Conservation (phyloP, 2,888 invertebrate species). For the Brachyptera risi region DNA sequence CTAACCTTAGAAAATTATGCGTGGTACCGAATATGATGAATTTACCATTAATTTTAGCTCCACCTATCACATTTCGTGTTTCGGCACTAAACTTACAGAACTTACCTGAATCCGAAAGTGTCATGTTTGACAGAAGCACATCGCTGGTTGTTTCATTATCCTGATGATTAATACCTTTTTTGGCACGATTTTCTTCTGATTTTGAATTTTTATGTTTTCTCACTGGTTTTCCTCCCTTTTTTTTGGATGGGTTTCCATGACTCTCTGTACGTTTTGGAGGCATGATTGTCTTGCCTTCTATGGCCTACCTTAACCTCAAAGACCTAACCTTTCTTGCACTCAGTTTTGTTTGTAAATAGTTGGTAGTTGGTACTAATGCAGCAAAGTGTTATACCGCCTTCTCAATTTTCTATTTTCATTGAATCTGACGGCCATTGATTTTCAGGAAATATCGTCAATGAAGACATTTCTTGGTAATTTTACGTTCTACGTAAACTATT, state of each 20-base stretch:
- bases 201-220: neutral
- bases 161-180: neutral
- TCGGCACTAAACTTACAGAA: neutral
- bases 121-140: constrained; percentile 8
- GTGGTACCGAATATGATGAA: too few relatives aligned
- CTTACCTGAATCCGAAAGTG: constrained; percentile 8
- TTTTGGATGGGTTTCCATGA: neutral
- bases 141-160: constrained; percentile 3
- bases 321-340: too few relatives aligned
- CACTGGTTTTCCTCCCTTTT: neutral
- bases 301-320: too few relatives aligned
- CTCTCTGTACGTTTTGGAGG: neutral
- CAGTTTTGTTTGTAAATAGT: too few relatives aligned
- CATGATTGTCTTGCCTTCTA: neutral
- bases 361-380: too few relatives aligned
- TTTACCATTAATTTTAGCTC: too few relatives aligned
- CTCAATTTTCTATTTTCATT: too few relatives aligned
- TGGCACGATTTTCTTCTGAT: neutral
- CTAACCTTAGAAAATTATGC: too few relatives aligned
- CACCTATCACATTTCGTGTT: neutral
- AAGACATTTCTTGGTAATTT: neutral
- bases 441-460: too few relatives aligned
- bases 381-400: too few relatives aligned
- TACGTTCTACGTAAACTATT: neutral
- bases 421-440: too few relatives aligned